These are phyloP conservation scores for Fopius arisanus DNA, from an alignment of 1,140 invertebrate species.

Conservation along the genomic window DNA sequence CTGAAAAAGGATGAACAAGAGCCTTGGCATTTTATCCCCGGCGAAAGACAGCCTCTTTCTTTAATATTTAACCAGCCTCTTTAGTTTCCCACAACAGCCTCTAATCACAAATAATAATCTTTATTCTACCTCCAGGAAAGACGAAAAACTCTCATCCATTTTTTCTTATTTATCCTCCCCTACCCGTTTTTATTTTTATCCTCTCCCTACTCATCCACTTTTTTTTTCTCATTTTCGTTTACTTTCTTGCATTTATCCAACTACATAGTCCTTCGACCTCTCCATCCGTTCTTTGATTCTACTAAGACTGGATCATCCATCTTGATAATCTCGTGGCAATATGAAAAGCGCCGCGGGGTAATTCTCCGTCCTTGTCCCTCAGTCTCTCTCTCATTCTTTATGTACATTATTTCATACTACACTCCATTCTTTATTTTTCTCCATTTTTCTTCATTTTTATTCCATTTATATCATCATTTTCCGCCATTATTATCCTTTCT, in stretches of 20 bases:
- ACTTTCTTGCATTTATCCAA: constrained; percentile 13
- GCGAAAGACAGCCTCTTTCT: background rate
- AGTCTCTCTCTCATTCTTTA: constrained; percentile 10
- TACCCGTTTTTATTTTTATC: constrained; percentile 15
- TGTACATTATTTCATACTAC: background rate
- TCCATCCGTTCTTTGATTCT: constrained; percentile 1
- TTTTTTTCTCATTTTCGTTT: constrained; percentile 16
- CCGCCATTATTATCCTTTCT: background rate
- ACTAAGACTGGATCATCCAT: constrained; percentile 36
- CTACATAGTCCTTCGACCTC: background rate
- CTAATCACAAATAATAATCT: constrained; percentile 39
- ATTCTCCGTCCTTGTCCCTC: constrained; percentile 28
- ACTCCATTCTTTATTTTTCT: constrained; percentile 14
- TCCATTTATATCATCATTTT: background rate
- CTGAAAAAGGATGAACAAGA: background rate
- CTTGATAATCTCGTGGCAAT: constrained; percentile 40
- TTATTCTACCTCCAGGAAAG: constrained; percentile 35
- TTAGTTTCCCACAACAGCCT: constrained; percentile 31
- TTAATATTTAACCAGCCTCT: constrained; percentile 5
- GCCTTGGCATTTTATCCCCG: background rate
- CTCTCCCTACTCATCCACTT: background rate
- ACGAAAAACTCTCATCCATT: background rate
- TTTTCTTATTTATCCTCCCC: constrained; percentile 13
- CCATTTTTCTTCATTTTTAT: background rate
- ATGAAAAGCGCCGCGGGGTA: constrained; percentile 38